Base-by-base conservation (phyloP, 1,140 invertebrate species). In the Probaryconus sp. region DNA sequence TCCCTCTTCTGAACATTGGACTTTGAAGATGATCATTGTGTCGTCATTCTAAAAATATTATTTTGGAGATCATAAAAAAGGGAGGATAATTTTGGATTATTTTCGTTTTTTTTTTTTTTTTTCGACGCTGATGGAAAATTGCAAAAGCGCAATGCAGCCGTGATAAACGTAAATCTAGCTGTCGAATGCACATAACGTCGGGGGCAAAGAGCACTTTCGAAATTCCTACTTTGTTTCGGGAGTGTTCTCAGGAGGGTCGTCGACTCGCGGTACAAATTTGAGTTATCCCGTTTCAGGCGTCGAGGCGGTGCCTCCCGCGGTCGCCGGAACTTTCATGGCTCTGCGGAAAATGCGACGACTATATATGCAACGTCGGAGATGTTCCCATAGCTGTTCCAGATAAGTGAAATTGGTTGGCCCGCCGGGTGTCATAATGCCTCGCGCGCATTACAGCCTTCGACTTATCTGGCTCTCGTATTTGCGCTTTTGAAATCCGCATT, bases 351-450 rank as follows among this genome's bases (percentile, higher is more conserved):
- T 75, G 64, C 60, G 64, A 63, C 58, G 50, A 20, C 70, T 48
- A 38, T 73, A 63, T 73, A 53, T 33, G 42, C 60, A 33, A 31
- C 60, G 37, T 28, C 48, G 50, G 56, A 63, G 71, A 74, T 58
- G 71, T 74, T 75, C 71, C 71, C 71, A 68, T 68, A 63, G 63
- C 71, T 74, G 71, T 63, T 63, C 28, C 53, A 70, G 72, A 65
- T 76, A 70, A 76, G 72, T 76, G 61, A 76, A 76, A 76, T 69
- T 76, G 65, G 72, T 76, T 76, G 60, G 72, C 72, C 72, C 72
- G 55, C 48, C 65, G 72, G 72, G 72, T 69, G 53, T 61, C 65
- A 70, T 76, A 76, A 76, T 48, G 56, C 64, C 60, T 35, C 45
- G 72, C 47, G 55, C 60, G 65, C 65, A 69, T 69, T 69, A 75